Evolutionary conservation across 2,113 vertebrate genomes (phyloP), one percentile per base, ranked within the genome.

Genomic region (Nettapus auritus): DNA sequence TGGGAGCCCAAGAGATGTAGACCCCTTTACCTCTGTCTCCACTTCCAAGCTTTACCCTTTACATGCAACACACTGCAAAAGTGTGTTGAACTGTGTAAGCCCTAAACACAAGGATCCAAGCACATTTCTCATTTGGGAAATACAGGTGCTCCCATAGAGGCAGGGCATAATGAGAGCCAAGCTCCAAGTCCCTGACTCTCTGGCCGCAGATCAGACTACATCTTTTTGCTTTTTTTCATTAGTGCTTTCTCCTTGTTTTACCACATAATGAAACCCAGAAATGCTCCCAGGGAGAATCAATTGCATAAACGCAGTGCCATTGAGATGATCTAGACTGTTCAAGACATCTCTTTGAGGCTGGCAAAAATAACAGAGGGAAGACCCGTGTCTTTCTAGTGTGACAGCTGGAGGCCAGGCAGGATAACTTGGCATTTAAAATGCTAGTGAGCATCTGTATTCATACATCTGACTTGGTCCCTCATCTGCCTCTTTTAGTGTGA

Each of bases 71-170:
- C 56, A 71, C 75, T 0, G 0, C 52, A 77, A 23, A 68, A 59
- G 44, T 53, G 2, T 73, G n/a, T 25, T 59, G 42, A 29, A 29
- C 67, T 87, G 36, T 84, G 12, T 19, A 18, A 48, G 19, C 20
- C 46, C 46, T 48, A 55, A 48, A 73, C 13, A 53, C 1, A 28
- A 81, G 7, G 25, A n/a, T 80, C 55, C 53, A 38, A 71, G 57
- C 25, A 63, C 17, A 3, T 26, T 21, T 48, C 21, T 84, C 23
- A 21, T 18, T 31, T 0, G 2, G 23, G 25, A 52, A 23, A 14
- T 36, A 26, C 0, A 67, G 34, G 10, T 0, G 0, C 25, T 59
- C 11, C 31, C 31, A 38, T 14, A 67, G 53, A 63, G 79, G 53
- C 18, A 63, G 29, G 9, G 17, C 20, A 42, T 26, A 53, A 8